These are phyloP conservation scores for Poeciliopsis turrubarensis DNA, from an alignment of 2,113 vertebrate genomes.

Conservation along the genomic window DNA sequence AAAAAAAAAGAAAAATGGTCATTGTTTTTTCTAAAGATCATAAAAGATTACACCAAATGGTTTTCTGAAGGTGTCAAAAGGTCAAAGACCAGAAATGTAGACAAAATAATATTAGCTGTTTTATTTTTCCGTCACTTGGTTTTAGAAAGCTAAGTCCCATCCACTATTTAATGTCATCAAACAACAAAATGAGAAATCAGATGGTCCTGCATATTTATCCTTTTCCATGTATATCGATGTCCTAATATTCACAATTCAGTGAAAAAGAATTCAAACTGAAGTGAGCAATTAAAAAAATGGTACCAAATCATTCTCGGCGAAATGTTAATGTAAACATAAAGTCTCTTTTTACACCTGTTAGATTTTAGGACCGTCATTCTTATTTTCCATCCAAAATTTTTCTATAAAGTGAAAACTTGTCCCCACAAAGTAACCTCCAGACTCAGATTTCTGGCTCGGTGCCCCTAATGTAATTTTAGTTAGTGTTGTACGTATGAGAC, in stretches of 20 bases:
- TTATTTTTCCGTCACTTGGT: no score
- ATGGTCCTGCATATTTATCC: no score
- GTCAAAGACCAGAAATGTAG: no score
- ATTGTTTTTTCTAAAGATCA: no score
- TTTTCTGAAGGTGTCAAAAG: no score
- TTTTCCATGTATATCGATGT: background rate
- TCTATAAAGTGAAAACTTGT: background rate
- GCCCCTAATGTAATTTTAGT: constrained; percentile 29
- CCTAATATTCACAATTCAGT: background rate
- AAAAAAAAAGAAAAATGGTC: no score
- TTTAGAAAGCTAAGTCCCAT: no score
- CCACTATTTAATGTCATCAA: no score
- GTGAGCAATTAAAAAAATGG: background rate
- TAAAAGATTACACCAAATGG: no score
- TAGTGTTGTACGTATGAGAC: constrained; percentile 28
- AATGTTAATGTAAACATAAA: background rate
- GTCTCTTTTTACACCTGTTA: background rate
- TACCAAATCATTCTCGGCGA: no score
- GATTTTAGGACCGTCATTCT: background rate
- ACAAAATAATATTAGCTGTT: no score
- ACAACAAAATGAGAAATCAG: no score
- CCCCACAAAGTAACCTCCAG: background rate
- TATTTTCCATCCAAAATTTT: constrained; percentile 9
- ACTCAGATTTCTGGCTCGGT: constrained; percentile 32
- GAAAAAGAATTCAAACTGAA: background rate